Conservation (phyloP, 2,113 vertebrate genomes). For the Apaloderma vittatum region DNA sequence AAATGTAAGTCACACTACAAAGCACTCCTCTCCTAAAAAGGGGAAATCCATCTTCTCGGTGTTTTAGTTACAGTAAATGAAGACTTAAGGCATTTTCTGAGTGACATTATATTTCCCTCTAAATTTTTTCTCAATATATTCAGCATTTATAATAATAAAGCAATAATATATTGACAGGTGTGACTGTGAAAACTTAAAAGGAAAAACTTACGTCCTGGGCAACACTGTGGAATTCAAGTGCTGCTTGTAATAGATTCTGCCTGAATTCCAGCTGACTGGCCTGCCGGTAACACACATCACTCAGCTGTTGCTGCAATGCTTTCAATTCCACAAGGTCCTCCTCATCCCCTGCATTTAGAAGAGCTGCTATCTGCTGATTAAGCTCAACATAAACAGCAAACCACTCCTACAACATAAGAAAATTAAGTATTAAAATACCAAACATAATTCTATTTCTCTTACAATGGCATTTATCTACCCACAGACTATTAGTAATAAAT, state of each 20-base stretch:
- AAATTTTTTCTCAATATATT: neutral
- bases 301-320: conserved; percentile 94
- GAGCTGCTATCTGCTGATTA: conserved; percentile 96
- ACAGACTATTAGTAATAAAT: neutral
- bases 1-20: neutral
- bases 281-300: conserved; percentile 98
- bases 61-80: neutral
- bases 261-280: conserved; percentile 96
- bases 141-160: neutral
- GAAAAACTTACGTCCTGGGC: conserved; percentile 90
- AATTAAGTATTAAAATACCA: neutral
- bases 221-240: conserved; percentile 93
- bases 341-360: conserved; percentile 93
- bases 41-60: neutral
- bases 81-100: neutral
- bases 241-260: conserved; percentile 94
- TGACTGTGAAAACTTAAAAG: neutral
- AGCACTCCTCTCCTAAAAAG: neutral
- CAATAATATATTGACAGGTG: neutral
- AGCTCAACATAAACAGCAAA: conserved; percentile 98
- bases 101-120: neutral
- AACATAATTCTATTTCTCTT: neutral
- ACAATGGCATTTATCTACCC: neutral
- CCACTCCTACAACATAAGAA: conserved; percentile 88
- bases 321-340: conserved; percentile 94